Conservation (phyloP, 1,140 invertebrate genomes). For the Micrasema minimum region DNA sequence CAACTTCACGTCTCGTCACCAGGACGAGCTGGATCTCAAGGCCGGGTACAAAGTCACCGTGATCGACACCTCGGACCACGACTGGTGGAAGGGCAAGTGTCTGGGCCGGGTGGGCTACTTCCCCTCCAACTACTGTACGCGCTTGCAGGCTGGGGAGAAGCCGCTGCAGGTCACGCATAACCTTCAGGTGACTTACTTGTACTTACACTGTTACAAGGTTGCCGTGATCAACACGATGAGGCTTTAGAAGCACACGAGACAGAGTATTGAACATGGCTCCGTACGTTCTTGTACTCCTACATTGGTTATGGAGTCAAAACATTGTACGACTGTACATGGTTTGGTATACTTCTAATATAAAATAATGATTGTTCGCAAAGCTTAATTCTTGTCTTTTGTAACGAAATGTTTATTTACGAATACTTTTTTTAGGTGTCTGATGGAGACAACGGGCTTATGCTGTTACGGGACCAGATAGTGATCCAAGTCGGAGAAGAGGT, state of each 20-base stretch:
- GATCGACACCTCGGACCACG: conserved; percentile 91
- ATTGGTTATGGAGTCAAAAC: too few relatives aligned
- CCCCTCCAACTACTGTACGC: conserved; percentile 93
- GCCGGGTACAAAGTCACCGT: conserved; percentile 96
- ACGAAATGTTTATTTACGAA: too few relatives aligned
- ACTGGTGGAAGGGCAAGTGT: conserved; percentile 98
- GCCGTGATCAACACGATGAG: too few relatives aligned
- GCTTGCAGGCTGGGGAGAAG: conserved; percentile 87
- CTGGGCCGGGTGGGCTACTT: conserved; percentile 92
- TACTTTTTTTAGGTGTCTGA: conserved; percentile 71
- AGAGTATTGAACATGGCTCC: too few relatives aligned
- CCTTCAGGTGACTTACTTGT: conserved; percentile 64
- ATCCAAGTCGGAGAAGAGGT: conserved; percentile 89
- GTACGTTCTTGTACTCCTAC: too few relatives aligned
- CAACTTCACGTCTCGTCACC: conserved; percentile 93
- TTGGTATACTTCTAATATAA: too few relatives aligned
- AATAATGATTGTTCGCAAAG: too few relatives aligned
- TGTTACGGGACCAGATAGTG: conserved; percentile 78
- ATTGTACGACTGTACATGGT: too few relatives aligned
- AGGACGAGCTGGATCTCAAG: conserved; percentile 93
- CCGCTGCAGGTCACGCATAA: conserved; percentile 85
- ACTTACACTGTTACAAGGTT: too few relatives aligned
- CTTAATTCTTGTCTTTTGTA: too few relatives aligned
- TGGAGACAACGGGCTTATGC: conserved; percentile 72
- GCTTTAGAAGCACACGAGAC: too few relatives aligned